These are phyloP conservation scores for Ctenopoma kingsleyae DNA, from an alignment of 2,797 vertebrate genomes.

Conservation along the genomic window DNA sequence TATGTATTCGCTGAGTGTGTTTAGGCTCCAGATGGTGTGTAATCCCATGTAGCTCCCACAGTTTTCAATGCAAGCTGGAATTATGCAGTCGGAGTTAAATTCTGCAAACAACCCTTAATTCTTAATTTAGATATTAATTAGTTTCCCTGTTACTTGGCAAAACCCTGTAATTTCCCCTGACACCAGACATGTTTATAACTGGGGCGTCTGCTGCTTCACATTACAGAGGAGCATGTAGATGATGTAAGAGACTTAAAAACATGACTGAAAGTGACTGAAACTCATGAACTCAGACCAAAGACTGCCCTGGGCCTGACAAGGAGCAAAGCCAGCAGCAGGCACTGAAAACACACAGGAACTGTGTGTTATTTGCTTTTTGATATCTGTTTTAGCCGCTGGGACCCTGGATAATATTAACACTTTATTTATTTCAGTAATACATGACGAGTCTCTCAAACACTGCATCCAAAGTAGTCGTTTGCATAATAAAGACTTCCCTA, in stretches of 20 bases:
- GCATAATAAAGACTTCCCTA: constrained; percentile 1
- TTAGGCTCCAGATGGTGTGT: constrained; percentile 64
- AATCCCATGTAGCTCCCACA: constrained; percentile 43
- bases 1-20: not conserved
- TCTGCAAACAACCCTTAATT: constrained; percentile 74
- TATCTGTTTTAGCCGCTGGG: not conserved
- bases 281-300: constrained; percentile 57
- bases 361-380: constrained; percentile 7
- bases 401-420: not conserved
- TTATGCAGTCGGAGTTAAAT: constrained; percentile 58
- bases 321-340: not conserved
- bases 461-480: not conserved
- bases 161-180: constrained; percentile 75
- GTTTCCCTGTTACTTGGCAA: constrained; percentile 69
- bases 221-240: constrained; percentile 45
- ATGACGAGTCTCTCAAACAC: not conserved
- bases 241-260: constrained; percentile 57
- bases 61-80: constrained; percentile 53
- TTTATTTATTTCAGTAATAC: constrained; percentile 4
- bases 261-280: constrained; percentile 45
- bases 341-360: constrained; percentile 12
- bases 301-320: constrained; percentile 8
- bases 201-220: constrained; percentile 46
- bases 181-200: constrained; percentile 52
- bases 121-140: constrained; percentile 82